These are phyloP conservation scores for Orius insidiosus DNA, from an alignment of 1,140 invertebrate genomes.

Conservation along the genomic window DNA sequence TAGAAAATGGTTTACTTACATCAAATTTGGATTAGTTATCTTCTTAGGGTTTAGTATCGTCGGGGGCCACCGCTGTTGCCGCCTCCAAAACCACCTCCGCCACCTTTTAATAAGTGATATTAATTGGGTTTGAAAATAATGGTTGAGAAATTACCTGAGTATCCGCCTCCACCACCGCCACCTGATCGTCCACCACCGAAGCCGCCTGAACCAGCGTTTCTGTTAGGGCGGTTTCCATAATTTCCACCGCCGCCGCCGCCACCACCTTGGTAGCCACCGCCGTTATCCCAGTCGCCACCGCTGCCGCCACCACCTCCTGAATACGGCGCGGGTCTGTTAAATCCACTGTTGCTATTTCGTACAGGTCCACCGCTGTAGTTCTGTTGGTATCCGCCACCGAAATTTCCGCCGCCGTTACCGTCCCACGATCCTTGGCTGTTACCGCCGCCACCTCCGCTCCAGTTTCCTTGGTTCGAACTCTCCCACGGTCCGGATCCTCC, in stretches of 20 bases:
- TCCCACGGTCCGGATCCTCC: constrained; percentile 19
- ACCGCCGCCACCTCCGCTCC: constrained; percentile 14
- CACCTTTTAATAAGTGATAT: background rate
- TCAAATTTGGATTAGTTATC: constrained; percentile 2
- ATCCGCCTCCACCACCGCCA: constrained; percentile 5
- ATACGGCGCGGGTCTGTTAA: no score
- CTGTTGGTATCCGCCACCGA: constrained; percentile 7
- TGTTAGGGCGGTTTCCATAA: constrained; percentile 1
- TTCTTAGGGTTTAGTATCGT: background rate
- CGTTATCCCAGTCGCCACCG: constrained; percentile 13
- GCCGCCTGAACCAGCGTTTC: constrained; percentile 13
- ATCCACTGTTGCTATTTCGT: no score
- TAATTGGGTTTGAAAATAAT: background rate
- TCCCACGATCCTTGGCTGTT: constrained; percentile 14
- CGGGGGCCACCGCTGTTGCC: background rate
- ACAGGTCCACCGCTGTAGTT: constrained; percentile 10
- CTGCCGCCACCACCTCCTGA: constrained; percentile 15
- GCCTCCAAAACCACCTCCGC: constrained; percentile 7
- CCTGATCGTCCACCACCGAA: constrained; percentile 7
- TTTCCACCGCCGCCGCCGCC: constrained; percentile 14
- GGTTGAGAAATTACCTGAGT: background rate
- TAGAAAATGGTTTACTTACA: background rate
- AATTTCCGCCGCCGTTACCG: constrained; percentile 3
- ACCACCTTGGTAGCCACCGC: constrained; percentile 14
- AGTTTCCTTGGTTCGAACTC: no score